Percentiles rank a stretch among this genome's conserved stretches.
Evolutionary conservation across 2,888 invertebrate genomes (phyloP).

Genomic region (Bedellia somnulentella): DNA sequence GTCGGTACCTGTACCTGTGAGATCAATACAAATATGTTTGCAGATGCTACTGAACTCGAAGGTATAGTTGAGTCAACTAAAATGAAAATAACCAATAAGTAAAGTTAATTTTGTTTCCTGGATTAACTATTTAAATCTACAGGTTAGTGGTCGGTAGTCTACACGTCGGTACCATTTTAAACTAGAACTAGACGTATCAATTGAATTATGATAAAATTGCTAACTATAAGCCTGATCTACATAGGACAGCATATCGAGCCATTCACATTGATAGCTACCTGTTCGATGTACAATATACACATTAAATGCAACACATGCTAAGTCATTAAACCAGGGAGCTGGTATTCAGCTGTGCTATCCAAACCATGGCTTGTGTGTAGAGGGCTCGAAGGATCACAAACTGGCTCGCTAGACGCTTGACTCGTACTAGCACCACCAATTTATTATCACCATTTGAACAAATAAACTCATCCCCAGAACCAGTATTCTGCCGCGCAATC

Average conservation of each 20-base stretch:
- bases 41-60: constrained; percentile 27
- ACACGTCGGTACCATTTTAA: no score
- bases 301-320: not conserved
- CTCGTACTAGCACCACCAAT: no score
- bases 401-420: constrained; percentile 38
- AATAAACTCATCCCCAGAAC: no score
- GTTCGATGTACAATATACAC: not conserved
- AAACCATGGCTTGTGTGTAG: constrained; percentile 73
- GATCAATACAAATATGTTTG: constrained; percentile 27
- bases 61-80: constrained; percentile 20
- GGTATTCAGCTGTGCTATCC: constrained; percentile 72
- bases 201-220: no score
- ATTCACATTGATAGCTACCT: no score
- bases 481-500: constrained; percentile 73
- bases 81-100: not conserved
- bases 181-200: no score
- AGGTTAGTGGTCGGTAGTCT: no score
- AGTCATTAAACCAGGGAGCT: not conserved
- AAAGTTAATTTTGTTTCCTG: not conserved
- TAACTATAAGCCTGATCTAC: no score
- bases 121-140: no score
- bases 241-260: no score
- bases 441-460: no score
- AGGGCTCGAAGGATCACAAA: constrained; percentile 46
- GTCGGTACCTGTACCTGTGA: constrained; percentile 38